Percentiles rank a stretch among this genome's conserved stretches.
Evolutionary conservation across 2,888 invertebrate species (phyloP).

Genomic region (Drosophila mimica): DNA sequence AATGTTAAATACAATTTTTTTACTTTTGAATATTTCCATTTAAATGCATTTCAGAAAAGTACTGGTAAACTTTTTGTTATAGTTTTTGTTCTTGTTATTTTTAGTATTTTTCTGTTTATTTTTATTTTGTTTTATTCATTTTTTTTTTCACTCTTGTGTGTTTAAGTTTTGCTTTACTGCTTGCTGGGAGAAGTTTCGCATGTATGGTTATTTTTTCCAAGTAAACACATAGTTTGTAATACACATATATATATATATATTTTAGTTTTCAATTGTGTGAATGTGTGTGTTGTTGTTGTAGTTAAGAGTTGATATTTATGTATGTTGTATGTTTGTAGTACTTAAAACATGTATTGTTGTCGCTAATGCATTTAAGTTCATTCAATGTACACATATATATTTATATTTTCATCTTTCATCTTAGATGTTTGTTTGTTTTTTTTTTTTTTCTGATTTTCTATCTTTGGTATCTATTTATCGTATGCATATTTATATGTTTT

Average conservation of each 20-base stretch:
- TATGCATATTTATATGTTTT: slow-evolving; percentile 25
- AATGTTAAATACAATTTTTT: slow-evolving; percentile 70
- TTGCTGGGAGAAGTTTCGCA: slow-evolving; percentile 16
- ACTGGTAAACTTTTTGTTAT: slow-evolving; percentile 38
- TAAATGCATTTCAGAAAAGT: slow-evolving; percentile 80
- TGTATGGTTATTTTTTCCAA: slow-evolving; percentile 26
- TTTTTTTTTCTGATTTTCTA: slow-evolving; percentile 5
- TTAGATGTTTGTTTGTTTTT: slow-evolving; percentile 5
- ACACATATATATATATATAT: slow-evolving; percentile 3
- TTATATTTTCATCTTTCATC: background rate
- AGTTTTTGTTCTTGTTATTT: slow-evolving; percentile 24
- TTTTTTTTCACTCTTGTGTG: slow-evolving; percentile 15
- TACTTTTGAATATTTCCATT: slow-evolving; percentile 69
- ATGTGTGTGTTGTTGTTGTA: slow-evolving; percentile 10
- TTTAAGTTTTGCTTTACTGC: slow-evolving; percentile 17
- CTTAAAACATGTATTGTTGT: slow-evolving; percentile 40
- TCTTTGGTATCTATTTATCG: slow-evolving; percentile 24
- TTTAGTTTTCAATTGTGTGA: slow-evolving; percentile 25
- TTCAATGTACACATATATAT: slow-evolving; percentile 47
- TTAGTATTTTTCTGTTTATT: slow-evolving; percentile 10
- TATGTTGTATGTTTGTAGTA: slow-evolving; percentile 10
- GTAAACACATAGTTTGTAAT: slow-evolving; percentile 38
- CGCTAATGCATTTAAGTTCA: slow-evolving; percentile 46
- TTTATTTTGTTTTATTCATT: slow-evolving; percentile 17
- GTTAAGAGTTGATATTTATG: slow-evolving; percentile 15